Percentiles rank a stretch among this genome's conserved stretches.
Conservation (phyloP, 2,888 invertebrate species). For the Conistra vaccinii region DNA sequence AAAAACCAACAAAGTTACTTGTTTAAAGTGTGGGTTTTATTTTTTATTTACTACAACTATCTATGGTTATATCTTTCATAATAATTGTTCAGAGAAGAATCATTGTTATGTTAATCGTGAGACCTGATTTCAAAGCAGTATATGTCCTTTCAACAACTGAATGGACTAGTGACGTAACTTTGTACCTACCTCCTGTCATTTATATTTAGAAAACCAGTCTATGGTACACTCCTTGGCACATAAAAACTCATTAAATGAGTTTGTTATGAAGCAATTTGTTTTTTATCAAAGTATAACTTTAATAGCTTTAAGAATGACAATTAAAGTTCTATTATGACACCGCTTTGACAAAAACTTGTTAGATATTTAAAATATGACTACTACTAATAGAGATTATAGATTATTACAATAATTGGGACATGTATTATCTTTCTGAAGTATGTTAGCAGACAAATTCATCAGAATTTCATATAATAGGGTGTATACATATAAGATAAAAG, state of each 20-base stretch:
- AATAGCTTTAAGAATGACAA: constrained; percentile 9
- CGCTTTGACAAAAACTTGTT: constrained; percentile 29
- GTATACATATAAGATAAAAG: too few species aligned
- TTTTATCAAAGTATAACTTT: constrained; percentile 39
- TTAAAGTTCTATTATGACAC: constrained; percentile 14
- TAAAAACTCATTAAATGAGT: constrained; percentile 32
- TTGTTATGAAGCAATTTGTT: constrained; percentile 29
- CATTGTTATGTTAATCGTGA: constrained; percentile 67
- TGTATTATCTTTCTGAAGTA: constrained; percentile 1
- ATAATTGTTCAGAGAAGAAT: constrained; percentile 39
- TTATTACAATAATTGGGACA: not conserved
- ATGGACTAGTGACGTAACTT: constrained; percentile 51
- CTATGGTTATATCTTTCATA: constrained; percentile 29
- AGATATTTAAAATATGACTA: not conserved
- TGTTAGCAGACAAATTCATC: not conserved
- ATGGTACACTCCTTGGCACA: constrained; percentile 16
- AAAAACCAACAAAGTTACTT: constrained; percentile 19
- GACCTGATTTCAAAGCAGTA: constrained; percentile 57
- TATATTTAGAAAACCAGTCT: constrained; percentile 31
- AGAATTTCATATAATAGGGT: constrained; percentile 1
- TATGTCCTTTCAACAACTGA: constrained; percentile 50
- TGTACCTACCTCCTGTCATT: constrained; percentile 20
- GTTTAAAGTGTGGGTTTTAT: constrained; percentile 21
- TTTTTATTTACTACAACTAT: constrained; percentile 17
- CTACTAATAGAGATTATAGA: not conserved